Conservation (phyloP, 2,797 vertebrate genomes). For the Fistularia tabacaria region DNA sequence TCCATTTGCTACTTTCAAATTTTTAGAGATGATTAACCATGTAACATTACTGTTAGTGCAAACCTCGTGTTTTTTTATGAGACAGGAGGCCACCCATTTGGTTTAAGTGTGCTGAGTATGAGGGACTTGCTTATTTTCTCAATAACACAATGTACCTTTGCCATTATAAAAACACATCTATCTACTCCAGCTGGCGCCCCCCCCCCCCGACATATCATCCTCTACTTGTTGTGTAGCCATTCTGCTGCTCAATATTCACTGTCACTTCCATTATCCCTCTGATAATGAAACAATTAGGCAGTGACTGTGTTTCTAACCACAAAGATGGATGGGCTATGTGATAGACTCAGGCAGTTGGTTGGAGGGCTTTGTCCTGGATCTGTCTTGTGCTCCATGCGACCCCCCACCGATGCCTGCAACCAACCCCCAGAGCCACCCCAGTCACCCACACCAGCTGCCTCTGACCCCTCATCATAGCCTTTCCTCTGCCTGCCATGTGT, state of each 20-base stretch:
- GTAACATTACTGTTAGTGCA: no score
- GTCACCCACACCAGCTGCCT: constrained; percentile 74
- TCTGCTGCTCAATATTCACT: constrained; percentile 75
- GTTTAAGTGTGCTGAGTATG: no score
- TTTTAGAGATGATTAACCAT: no score
- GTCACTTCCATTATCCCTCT: constrained; percentile 77
- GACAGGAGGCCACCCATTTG: no score
- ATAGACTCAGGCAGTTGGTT: constrained; percentile 65
- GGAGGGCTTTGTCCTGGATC: constrained; percentile 63
- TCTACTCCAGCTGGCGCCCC: constrained; percentile 22
- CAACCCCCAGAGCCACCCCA: constrained; percentile 34
- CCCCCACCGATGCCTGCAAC: constrained; percentile 30
- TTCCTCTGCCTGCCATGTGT: constrained; percentile 70
- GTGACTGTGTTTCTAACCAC: constrained; percentile 77
- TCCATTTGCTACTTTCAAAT: no score
- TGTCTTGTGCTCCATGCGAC: constrained; percentile 57
- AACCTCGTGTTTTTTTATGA: no score
- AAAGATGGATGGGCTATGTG: constrained; percentile 74
- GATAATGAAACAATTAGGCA: constrained; percentile 87
- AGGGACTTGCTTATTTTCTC: neutral
- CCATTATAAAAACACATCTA: constrained; percentile 1
- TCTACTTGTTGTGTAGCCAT: constrained; percentile 67
- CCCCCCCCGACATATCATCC: neutral
- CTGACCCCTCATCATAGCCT: constrained; percentile 68
- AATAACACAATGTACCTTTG: neutral